Base-by-base conservation (phyloP, 2,797 vertebrate genomes). In the Anguilla megastoma region DNA sequence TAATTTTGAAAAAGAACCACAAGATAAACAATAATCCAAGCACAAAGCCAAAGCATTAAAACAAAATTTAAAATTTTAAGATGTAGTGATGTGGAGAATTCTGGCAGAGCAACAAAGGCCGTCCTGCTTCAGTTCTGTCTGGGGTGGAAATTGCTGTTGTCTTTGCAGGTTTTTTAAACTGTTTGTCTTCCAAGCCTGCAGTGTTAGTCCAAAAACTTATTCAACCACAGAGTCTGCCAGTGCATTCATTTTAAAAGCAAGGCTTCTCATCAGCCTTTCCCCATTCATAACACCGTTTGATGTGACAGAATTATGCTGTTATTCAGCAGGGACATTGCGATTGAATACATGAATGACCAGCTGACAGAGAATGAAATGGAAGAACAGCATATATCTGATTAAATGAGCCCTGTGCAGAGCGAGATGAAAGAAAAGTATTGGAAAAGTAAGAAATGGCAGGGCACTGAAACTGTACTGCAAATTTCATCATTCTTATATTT, bases 11-110 rank as follows among this genome's bases (percentile, higher is more conserved):
- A 71, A 27, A 30, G n/a, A 71, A 8, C 14, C n/a, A 14, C n/a
- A 8, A 71, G 27, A 27, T 71, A 71, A 71, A 71, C 66, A 71
- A 63, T n/a, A n/a, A 27, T 71, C 30, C n/a, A 71, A 27, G n/a
- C 4, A 14, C 66, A 71, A 7, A 71, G 8, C 66, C 24, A 71
- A 71, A 14, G n/a, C n/a, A 27, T 71, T 71, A 71, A 71, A 71
- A 27, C 27, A 27, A 7, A 27, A 71, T 27, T 71, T 71, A 30
- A 27, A 71, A 71, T 71, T 71, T 71, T 30, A 71, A 27, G 66
- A 71, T 30, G 66, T 27, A 71, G 66, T 71, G 66, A 71, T 71
- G 66, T 71, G 66, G 66, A 71, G 66, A 71, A 71, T 27, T 27
- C 7, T 71, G 66, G 66, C 66, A 71, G n/a, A 27, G 66, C 66